phyloP scores from a whole-genome alignment of 2,888 invertebrate species.

The Drosophila paranaensis region DNA sequence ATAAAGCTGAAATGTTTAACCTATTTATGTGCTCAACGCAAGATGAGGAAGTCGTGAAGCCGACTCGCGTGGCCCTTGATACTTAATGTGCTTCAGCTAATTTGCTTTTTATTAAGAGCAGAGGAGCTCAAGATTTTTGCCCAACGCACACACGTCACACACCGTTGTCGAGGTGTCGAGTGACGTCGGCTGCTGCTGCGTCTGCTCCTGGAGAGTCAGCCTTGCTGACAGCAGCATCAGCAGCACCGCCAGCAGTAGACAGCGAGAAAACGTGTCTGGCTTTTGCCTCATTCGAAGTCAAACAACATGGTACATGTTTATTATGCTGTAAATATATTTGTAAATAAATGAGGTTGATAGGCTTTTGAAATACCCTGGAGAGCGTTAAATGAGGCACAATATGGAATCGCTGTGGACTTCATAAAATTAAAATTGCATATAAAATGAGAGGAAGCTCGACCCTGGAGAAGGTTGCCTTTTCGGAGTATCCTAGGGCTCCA shows the following conservation, averaged over 20 bases:
- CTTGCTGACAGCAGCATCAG: background rate
- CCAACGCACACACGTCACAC: constrained; percentile 17
- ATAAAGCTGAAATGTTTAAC: constrained; percentile 46
- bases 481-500: background rate
- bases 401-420: background rate
- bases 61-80: constrained; percentile 19
- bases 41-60: constrained; percentile 4
- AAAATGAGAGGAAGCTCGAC: background rate
- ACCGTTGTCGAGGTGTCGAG: constrained; percentile 21
- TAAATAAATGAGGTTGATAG: constrained; percentile 30
- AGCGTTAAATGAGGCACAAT: too few species aligned
- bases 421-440: background rate
- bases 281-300: constrained; percentile 29
- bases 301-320: constrained; percentile 54
- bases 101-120: constrained; percentile 70
- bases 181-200: constrained; percentile 11
- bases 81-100: constrained; percentile 71
- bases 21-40: constrained; percentile 34
- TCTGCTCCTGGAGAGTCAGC: background rate
- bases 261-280: constrained; percentile 13
- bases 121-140: constrained; percentile 16
- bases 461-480: background rate
- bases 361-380: constrained; percentile 16
- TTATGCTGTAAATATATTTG: constrained; percentile 62
- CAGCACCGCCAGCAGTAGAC: background rate